Base-by-base conservation (phyloP, 2,113 vertebrate species). In the Pongo abelii region DNA sequence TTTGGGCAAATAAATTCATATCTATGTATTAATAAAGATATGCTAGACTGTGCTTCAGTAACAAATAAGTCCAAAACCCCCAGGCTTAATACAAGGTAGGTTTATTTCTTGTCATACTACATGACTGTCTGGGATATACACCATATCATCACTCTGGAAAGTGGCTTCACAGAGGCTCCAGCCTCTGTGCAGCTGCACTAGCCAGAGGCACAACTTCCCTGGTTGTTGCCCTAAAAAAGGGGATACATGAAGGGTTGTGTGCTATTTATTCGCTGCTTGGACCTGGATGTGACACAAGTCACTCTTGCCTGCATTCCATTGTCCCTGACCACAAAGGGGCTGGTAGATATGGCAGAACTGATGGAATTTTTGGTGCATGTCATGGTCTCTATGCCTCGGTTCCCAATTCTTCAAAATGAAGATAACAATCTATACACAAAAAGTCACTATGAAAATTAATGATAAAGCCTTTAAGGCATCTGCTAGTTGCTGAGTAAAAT, bases 361-460 rank as follows among this genome's bases (percentile, higher is more conserved):
- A 23, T 32, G 4, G 48, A 7, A n/a, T 52, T 4, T 2, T 25
- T 0, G 16, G 30, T 12, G 1, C 1, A 0, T 5, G 4, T 9
- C 38, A 9, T 22, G 4, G 0, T 61, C 50, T 50, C 11, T 4
- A 0, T 3, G 2, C 13, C 40, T 70, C 6, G 14, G 12, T 27
- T 52, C 27, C 55, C 70, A 77, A 10, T 61, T 70, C 23, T 59
- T 6, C 12, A 14, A 91, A 74, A 38, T 18, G 46, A 83, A 6
- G n/a, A 17, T 35, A 35, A 18, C 10, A 18, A 20, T 67, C 40
- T n/a, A 38, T 48, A 50, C 22, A 27, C 3, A 32, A 27, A 43
- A 40, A 8, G 12, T 27, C 6, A 0, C 12, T n/a, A 3, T n/a
- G 23, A 38, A 96, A 48, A 70, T 35, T 14, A 40, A 32, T 43